Evolutionary conservation across 2,113 vertebrate species (phyloP).

Genomic region (Pituophis catenifer): DNA sequence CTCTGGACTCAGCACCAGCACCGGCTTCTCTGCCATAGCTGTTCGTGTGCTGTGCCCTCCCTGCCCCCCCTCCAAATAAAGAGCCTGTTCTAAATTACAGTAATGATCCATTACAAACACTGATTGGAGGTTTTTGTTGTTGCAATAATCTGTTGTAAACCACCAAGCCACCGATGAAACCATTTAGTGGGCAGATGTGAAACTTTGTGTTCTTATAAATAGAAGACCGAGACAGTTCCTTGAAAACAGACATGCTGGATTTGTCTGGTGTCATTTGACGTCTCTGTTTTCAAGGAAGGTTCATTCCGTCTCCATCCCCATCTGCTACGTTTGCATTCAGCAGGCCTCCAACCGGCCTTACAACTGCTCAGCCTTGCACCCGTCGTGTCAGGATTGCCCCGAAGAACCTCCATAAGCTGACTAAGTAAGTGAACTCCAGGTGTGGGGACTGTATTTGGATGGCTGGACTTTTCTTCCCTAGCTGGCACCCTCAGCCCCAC

Average conservation of each 20-base stretch:
- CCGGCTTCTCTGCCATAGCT: neutral
- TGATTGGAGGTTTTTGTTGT: neutral
- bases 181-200: neutral
- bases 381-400: neutral
- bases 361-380: neutral
- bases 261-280: neutral
- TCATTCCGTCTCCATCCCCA: neutral
- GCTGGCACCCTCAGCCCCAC: too few species aligned
- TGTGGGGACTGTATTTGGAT: neutral
- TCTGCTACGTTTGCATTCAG: neutral
- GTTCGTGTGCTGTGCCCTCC: neutral
- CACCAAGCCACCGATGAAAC: neutral
- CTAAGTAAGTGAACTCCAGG: neutral
- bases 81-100: neutral
- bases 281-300: neutral
- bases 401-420: neutral
- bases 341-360: neutral
- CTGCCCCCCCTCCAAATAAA: accelerated
- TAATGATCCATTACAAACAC: neutral
- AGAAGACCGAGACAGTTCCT: neutral
- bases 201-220: neutral
- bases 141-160: neutral
- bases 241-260: neutral
- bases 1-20: neutral
- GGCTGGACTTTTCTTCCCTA: neutral